phyloP scores from a whole-genome alignment of 2,113 vertebrate species.

The Rhabdornis inornatus region DNA sequence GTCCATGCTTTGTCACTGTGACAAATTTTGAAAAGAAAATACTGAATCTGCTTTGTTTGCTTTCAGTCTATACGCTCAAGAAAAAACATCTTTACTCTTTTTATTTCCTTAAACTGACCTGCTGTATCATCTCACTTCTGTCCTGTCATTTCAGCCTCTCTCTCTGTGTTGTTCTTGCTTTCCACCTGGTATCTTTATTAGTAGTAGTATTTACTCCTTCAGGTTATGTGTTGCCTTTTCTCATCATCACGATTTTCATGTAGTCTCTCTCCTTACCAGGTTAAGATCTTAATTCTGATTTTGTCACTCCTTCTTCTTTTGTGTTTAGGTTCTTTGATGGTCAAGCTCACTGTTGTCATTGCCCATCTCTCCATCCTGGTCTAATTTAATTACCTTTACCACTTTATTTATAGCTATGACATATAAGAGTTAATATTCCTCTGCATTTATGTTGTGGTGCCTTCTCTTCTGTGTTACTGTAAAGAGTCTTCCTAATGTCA shows the following conservation, averaged over 20 bases:
- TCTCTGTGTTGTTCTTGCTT: background rate
- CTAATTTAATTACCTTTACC: background rate
- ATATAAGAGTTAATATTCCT: background rate
- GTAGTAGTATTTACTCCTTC: background rate
- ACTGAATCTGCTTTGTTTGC: background rate
- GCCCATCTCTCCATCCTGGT: background rate
- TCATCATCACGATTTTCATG: background rate
- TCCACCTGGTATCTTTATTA: background rate
- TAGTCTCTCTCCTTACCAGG: background rate
- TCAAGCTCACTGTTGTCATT: background rate
- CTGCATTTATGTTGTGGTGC: background rate
- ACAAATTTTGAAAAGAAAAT: background rate
- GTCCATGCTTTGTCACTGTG: background rate
- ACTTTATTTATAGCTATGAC: background rate
- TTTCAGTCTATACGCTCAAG: background rate
- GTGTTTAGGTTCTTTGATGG: background rate
- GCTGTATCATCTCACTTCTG: background rate
- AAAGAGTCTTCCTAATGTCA: background rate
- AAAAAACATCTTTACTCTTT: background rate
- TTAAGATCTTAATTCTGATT: background rate
- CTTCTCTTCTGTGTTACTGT: background rate
- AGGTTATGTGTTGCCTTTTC: background rate
- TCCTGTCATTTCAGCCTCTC: background rate
- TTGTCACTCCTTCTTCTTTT: background rate
- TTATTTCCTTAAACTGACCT: background rate